phyloP scores from a whole-genome alignment of 2,888 invertebrate species.

The Megamerina dolium region DNA sequence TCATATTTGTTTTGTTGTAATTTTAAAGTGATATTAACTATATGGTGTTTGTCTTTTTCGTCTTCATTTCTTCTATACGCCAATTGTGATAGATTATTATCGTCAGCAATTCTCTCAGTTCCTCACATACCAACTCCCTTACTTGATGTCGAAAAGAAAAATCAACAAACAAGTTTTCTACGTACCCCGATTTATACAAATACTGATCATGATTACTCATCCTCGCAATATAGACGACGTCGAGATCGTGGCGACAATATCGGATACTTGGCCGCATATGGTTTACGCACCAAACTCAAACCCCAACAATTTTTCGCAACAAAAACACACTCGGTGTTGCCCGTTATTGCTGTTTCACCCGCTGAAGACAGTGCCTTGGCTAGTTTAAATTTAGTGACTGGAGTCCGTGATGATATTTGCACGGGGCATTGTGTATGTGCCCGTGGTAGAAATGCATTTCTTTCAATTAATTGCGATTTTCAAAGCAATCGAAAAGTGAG shows the following conservation, averaged over 20 bases:
- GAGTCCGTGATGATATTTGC: slow-evolving; percentile 24
- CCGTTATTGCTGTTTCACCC: not conserved
- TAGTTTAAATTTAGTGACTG: slow-evolving; percentile 20
- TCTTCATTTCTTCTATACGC: slow-evolving; percentile 6
- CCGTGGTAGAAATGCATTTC: slow-evolving; percentile 21
- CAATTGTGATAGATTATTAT: slow-evolving; percentile 6
- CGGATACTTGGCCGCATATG: slow-evolving; percentile 19
- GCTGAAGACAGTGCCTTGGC: slow-evolving; percentile 12
- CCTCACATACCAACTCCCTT: not conserved
- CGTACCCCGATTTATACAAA: too few relatives aligned
- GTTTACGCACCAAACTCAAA: slow-evolving; percentile 18
- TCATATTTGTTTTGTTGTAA: slow-evolving; percentile 8
- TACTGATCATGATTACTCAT: too few relatives aligned
- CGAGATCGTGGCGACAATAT: slow-evolving; percentile 2
- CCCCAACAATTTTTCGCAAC: slow-evolving; percentile 22
- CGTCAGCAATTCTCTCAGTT: not conserved
- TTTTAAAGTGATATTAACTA: slow-evolving; percentile 12
- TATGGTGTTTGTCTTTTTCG: too few relatives aligned
- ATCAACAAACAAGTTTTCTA: not conserved
- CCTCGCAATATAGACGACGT: slow-evolving; percentile 1
- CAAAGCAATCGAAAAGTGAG: slow-evolving; percentile 23
- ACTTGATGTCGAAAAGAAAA: too few relatives aligned
- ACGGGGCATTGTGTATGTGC: slow-evolving; percentile 22
- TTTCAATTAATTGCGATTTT: slow-evolving; percentile 23
- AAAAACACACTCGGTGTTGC: slow-evolving; percentile 10